phyloP scores from a whole-genome alignment of 30 jellyfish, hydroid and myxozoan genomes.

The Aurelia coerulea region DNA sequence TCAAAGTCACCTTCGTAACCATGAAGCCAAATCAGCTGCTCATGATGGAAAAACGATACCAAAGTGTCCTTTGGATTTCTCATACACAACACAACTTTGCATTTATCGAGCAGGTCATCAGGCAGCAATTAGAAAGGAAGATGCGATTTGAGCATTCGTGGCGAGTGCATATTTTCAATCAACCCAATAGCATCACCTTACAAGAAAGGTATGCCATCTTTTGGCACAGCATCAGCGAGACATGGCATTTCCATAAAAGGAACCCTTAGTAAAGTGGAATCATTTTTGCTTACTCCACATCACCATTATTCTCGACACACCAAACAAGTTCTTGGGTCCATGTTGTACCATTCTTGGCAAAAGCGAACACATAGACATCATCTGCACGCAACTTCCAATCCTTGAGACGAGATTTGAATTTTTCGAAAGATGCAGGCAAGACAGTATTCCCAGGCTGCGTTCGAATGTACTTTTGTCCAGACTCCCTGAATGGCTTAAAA shows the following conservation, averaged over 20 bases:
- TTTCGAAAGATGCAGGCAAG: slow-evolving; percentile 46
- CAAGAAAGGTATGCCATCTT: background rate
- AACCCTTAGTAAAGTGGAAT: background rate
- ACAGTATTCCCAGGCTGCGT: slow-evolving; percentile 44
- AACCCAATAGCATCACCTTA: background rate
- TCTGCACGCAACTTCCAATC: slow-evolving; percentile 30
- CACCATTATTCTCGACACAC: slow-evolving; percentile 8
- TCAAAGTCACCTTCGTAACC: slow-evolving; percentile 30
- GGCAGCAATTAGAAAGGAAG: slow-evolving; percentile 56
- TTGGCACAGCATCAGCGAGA: background rate
- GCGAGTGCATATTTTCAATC: slow-evolving; percentile 32
- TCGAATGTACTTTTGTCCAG: slow-evolving; percentile 4
- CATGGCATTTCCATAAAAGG: slow-evolving; percentile 14
- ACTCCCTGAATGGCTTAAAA: background rate
- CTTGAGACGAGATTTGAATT: slow-evolving; percentile 6
- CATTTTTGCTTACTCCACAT: background rate
- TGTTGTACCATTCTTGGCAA: slow-evolving; percentile 53
- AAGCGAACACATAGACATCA: slow-evolving; percentile 22
- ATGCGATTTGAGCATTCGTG: slow-evolving; percentile 37
- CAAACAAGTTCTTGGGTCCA: slow-evolving; percentile 51
- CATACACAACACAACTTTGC: slow-evolving; percentile 49
- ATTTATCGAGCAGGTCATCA: slow-evolving; percentile 28
- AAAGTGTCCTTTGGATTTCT: slow-evolving; percentile 57
- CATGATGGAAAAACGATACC: slow-evolving; percentile 41
- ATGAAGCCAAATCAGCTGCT: slow-evolving; percentile 3